Conservation (phyloP, 2,113 vertebrate species). For the Perccottus glenii region DNA sequence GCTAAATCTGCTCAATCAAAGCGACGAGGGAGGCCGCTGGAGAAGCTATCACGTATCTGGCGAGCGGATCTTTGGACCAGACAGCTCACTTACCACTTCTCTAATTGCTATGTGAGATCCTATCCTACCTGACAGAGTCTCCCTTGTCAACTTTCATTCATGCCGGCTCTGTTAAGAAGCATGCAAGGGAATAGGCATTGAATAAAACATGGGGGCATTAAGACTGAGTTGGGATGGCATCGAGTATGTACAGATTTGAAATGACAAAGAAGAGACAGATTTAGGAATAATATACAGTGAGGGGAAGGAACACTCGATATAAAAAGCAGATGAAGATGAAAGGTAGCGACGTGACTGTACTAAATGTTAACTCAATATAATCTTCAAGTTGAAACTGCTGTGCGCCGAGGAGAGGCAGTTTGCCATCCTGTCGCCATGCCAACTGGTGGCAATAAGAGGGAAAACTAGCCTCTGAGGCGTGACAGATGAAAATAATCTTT, state of each 20-base stretch:
- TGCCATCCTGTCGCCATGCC: slow-evolving; percentile 56
- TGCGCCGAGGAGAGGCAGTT: slow-evolving; percentile 16
- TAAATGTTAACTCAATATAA: slow-evolving; percentile 33
- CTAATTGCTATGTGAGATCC: slow-evolving; percentile 68
- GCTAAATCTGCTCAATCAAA: slow-evolving; percentile 46
- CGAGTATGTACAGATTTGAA: slow-evolving; percentile 39
- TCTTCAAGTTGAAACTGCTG: slow-evolving; percentile 23
- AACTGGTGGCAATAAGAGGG: slow-evolving; percentile 45
- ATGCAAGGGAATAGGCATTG: slow-evolving; percentile 57
- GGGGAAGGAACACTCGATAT: not conserved
- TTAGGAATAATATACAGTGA: slow-evolving; percentile 24
- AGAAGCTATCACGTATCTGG: slow-evolving; percentile 37
- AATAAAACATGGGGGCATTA: slow-evolving; percentile 69
- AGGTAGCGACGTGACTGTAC: slow-evolving; percentile 10
- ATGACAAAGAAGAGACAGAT: slow-evolving; percentile 47
- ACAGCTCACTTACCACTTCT: slow-evolving; percentile 63
- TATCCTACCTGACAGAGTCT: slow-evolving; percentile 60
- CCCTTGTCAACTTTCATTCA: slow-evolving; percentile 61
- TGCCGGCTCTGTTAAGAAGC: slow-evolving; percentile 39
- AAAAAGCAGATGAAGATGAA: slow-evolving; percentile 2
- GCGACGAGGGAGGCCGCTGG: slow-evolving; percentile 8
- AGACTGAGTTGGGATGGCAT: slow-evolving; percentile 41
- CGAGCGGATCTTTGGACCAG: slow-evolving; percentile 48
- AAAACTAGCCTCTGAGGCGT: slow-evolving; percentile 28
- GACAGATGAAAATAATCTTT: slow-evolving; percentile 58